Evolutionary conservation across 2,797 vertebrate genomes (phyloP).

Genomic region (Hoplostethus mediterraneus): DNA sequence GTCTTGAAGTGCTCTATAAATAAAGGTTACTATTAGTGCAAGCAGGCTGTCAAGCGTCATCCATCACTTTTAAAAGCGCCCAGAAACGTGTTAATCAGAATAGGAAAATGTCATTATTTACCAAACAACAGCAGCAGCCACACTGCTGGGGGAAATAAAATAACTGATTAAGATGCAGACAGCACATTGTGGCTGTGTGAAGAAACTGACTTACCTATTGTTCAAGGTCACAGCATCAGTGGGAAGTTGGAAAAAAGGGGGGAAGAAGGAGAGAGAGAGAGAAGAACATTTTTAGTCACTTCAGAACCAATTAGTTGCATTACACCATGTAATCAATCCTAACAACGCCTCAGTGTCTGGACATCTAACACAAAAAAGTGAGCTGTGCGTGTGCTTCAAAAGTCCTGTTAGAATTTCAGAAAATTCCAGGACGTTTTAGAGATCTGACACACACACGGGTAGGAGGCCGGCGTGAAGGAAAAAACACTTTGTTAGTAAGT

Average conservation of each 20-base stretch:
- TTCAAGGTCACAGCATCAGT: conserved; percentile 24
- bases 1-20: no score
- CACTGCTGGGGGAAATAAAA: no score
- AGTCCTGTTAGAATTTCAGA: conserved; percentile 4
- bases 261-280: conserved; percentile 18
- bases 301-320: not conserved
- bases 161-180: no score
- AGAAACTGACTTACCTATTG: conserved; percentile 66
- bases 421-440: conserved; percentile 9
- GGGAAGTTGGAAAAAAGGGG: conserved; percentile 22
- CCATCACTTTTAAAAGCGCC: not conserved
- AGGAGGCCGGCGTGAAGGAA: not conserved
- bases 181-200: no score
- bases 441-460: not conserved
- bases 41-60: no score
- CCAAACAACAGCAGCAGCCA: no score
- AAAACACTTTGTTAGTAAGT: not conserved
- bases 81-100: not conserved
- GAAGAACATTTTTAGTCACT: conserved; percentile 46
- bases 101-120: no score
- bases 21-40: no score
- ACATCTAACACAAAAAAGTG: conserved; percentile 4
- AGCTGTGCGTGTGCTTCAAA: conserved; percentile 1
- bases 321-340: conserved; percentile 6
- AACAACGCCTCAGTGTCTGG: conserved; percentile 7